These are phyloP conservation scores for Anastrepha ludens DNA, from an alignment of 1,140 invertebrate species.

Conservation along the genomic window DNA sequence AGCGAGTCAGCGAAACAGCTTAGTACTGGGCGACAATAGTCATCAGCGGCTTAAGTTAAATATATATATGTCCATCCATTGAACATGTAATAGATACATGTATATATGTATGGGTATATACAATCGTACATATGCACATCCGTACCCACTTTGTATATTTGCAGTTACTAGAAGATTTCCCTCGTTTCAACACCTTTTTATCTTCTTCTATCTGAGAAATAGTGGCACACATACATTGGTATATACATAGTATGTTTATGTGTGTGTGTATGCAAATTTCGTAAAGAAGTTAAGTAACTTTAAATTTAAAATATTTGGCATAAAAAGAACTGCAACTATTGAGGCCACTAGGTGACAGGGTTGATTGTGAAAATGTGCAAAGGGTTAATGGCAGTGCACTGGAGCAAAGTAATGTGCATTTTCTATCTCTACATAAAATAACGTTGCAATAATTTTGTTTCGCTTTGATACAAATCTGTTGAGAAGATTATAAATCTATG, in stretches of 20 bases:
- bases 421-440: no score
- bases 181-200: neutral
- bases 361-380: conserved; percentile 10
- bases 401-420: no score
- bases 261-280: neutral
- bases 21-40: neutral
- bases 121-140: neutral
- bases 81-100: neutral
- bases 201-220: no score
- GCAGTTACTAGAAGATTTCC: neutral
- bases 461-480: no score
- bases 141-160: neutral
- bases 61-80: neutral
- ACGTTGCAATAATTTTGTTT: no score
- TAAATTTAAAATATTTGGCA: conserved; percentile 28
- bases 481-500: no score
- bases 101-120: neutral
- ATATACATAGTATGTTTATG: no score
- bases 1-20: conserved; percentile 5
- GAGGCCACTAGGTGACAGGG: conserved; percentile 6
- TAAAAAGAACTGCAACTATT: conserved; percentile 12
- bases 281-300: neutral
- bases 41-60: neutral
- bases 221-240: no score
- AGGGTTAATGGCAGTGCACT: neutral